Evolutionary conservation across 2,113 vertebrate species (phyloP).

Genomic region (Rhynchomys soricoides): DNA sequence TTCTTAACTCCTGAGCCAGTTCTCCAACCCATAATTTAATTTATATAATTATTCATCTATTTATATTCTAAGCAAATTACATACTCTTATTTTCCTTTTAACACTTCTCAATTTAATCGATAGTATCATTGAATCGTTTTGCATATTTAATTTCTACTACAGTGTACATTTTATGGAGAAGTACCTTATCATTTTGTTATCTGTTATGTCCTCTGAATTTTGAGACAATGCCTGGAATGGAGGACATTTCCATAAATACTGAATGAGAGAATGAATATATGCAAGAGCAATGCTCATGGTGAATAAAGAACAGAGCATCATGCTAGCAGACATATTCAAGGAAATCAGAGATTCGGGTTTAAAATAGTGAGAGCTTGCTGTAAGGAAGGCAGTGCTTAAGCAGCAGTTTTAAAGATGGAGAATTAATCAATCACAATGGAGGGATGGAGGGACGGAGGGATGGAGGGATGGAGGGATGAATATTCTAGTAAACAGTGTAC

Average conservation of each 20-base stretch:
- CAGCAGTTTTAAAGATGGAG: not conserved
- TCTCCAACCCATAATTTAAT: not conserved
- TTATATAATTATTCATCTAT: not conserved
- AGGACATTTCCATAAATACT: constrained; percentile 6
- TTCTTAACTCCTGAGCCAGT: not conserved
- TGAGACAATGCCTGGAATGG: not conserved
- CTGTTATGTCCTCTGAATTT: not conserved
- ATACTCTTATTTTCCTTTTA: not conserved
- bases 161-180: not conserved
- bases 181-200: not conserved
- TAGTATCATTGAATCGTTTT: not conserved
- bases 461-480: too few species aligned
- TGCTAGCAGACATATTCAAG: not conserved
- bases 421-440: not conserved
- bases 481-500: not conserved
- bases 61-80: not conserved
- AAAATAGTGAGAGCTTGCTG: not conserved
- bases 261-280: not conserved
- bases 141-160: not conserved
- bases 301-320: not conserved
- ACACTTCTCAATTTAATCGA: not conserved
- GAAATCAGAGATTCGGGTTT: not conserved
- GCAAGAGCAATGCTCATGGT: not conserved
- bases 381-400: not conserved
- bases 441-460: too few species aligned